Percentiles rank a stretch among this genome's conserved stretches.
These are phyloP conservation scores for Syngnathoides biaculeatus DNA, from an alignment of 2,113 vertebrate genomes.

Conservation along the genomic window DNA sequence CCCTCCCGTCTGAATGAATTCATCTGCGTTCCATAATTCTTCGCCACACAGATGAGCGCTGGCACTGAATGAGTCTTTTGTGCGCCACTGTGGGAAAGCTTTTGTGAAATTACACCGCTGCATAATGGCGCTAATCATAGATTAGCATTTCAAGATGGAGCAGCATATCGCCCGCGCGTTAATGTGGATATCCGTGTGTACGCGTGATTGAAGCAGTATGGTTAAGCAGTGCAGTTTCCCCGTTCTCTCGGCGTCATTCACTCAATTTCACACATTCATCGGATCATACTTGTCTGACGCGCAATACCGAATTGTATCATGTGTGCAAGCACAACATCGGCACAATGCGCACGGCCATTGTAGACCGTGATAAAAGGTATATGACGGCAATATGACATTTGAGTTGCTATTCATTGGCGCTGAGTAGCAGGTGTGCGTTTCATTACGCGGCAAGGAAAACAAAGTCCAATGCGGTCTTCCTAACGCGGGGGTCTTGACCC, in stretches of 20 bases:
- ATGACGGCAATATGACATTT: slow-evolving; percentile 63
- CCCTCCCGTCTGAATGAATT: slow-evolving; percentile 65
- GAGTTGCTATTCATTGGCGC: slow-evolving; percentile 62
- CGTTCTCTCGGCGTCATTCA: slow-evolving; percentile 23
- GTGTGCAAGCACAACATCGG: slow-evolving; percentile 40
- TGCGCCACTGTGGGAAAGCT: slow-evolving; percentile 65
- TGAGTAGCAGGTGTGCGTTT: slow-evolving; percentile 77
- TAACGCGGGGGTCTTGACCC: slow-evolving; percentile 68
- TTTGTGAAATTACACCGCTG: slow-evolving; percentile 71
- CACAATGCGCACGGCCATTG: slow-evolving; percentile 55
- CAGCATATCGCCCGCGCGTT: slow-evolving; percentile 34
- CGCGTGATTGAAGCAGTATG: slow-evolving; percentile 6
- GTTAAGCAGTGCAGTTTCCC: slow-evolving; percentile 26
- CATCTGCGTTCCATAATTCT: slow-evolving; percentile 67
- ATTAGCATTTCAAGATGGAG: slow-evolving; percentile 74
- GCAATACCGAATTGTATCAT: no score
- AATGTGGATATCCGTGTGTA: slow-evolving; percentile 11
- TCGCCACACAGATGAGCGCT: slow-evolving; percentile 55
- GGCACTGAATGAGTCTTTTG: slow-evolving; percentile 71
- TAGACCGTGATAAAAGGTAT: slow-evolving; percentile 51
- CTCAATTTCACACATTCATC: slow-evolving; percentile 25
- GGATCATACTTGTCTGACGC: not conserved
- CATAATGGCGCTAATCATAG: slow-evolving; percentile 73
- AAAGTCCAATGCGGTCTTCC: slow-evolving; percentile 55
- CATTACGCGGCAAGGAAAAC: slow-evolving; percentile 59